phyloP scores from a whole-genome alignment of 2,113 vertebrate species.

The Platichthys flesus region DNA sequence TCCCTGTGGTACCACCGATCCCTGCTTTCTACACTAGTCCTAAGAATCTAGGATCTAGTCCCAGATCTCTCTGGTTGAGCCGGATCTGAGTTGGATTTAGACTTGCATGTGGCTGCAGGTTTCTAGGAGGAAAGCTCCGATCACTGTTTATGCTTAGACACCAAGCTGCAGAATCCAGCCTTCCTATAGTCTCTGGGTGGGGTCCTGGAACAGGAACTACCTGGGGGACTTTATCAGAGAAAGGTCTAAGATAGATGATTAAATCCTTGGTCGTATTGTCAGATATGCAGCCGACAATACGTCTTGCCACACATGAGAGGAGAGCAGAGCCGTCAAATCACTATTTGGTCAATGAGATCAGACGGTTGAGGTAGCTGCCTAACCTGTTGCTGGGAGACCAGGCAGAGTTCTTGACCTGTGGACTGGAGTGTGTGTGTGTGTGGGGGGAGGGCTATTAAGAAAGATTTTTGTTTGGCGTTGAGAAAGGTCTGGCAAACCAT shows the following conservation, averaged over 20 bases:
- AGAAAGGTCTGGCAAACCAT: neutral
- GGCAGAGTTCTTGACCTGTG: neutral
- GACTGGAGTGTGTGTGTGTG: neutral
- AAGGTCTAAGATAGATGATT: too few relatives aligned
- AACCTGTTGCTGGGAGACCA: neutral
- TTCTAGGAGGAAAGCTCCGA: neutral
- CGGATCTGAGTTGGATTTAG: neutral
- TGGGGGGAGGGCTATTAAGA: too few relatives aligned
- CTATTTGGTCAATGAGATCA: too few relatives aligned
- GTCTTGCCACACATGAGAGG: neutral
- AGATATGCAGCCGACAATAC: too few relatives aligned
- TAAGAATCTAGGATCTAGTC: neutral
- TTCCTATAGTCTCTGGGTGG: too few relatives aligned
- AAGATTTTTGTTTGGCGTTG: too few relatives aligned
- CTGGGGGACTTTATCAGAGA: too few relatives aligned
- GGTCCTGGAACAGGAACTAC: too few relatives aligned
- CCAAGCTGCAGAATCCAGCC: too few relatives aligned
- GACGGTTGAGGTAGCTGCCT: too few relatives aligned
- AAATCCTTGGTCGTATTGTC: too few relatives aligned
- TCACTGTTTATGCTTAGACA: too few relatives aligned
- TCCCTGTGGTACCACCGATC: neutral
- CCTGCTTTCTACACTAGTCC: neutral
- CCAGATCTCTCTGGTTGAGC: neutral
- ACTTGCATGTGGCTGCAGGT: neutral
- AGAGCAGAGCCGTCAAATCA: neutral